These are phyloP conservation scores for Meandrusa payeni DNA, from an alignment of 2,888 invertebrate species.

Conservation along the genomic window DNA sequence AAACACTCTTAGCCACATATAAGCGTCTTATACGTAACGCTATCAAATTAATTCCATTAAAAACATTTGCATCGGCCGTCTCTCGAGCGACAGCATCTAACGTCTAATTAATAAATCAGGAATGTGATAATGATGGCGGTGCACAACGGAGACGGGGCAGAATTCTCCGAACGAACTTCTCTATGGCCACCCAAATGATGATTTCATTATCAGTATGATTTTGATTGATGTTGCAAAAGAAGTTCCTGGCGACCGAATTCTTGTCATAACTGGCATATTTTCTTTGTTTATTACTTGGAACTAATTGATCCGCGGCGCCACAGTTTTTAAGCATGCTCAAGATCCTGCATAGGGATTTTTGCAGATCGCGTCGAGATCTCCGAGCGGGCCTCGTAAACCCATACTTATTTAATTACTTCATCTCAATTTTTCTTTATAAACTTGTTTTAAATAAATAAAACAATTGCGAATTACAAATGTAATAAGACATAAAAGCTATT, in stretches of 20 bases:
- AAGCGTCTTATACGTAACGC: not conserved
- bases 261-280: constrained; percentile 68
- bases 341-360: constrained; percentile 36
- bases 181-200: constrained; percentile 81
- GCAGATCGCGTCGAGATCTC: constrained; percentile 30
- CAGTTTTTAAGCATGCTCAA: constrained; percentile 57
- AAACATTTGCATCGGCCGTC: constrained; percentile 15
- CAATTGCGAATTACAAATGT: too few relatives aligned
- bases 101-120: constrained; percentile 77
- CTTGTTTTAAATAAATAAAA: not conserved
- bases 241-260: constrained; percentile 70
- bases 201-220: constrained; percentile 81
- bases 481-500: too few relatives aligned
- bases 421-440: constrained; percentile 5
- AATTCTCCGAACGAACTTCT: constrained; percentile 67
- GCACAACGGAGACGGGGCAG: constrained; percentile 45
- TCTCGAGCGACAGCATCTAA: constrained; percentile 38
- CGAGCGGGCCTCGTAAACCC: constrained; percentile 1
- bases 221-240: constrained; percentile 79
- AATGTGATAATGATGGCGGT: constrained; percentile 74
- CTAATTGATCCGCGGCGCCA: constrained; percentile 76
- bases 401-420: constrained; percentile 22
- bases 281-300: constrained; percentile 76
- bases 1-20: not conserved
- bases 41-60: constrained; percentile 7